Evolutionary conservation across 2,888 invertebrate genomes (phyloP), one percentile per base, ranked within the genome.

Genomic region (Volucella inflata): DNA sequence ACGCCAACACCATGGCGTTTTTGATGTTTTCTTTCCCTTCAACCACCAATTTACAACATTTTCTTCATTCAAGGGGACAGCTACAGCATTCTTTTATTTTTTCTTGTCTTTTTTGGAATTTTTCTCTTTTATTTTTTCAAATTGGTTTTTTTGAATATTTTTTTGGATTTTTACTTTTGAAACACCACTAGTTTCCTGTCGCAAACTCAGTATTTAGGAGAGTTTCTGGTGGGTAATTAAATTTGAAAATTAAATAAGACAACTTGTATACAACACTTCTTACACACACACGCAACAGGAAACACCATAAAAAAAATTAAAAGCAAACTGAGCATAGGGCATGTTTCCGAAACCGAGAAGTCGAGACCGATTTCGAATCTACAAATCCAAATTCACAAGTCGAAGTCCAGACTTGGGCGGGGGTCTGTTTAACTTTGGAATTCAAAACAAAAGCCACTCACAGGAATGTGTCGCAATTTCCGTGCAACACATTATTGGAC

Each of bases 211-310:
- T 30, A 6, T 30, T 30, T 30, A 2, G 1, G 1, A 2, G 1
- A 2, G 21, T 21, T 21, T 1, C 21, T 21, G 21, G 1, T 30
- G 30, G 60, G 30, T 77, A 51, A 36, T 68, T 77, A 17, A 36
- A 40, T 72, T 59, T 40, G 51, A 42, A 44, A 62, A 62, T 46
- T 62, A 62, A 68, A 36, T 51, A 68, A 51, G 46, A 16, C 6
- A 11, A 68, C 36, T 51, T 36, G 12, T 14, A 30, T 21, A 40
- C 50, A 40, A 17, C 46, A 67, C 65, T n/a, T 36, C n/a, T n/a
- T n/a, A n/a, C n/a, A 67, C 8, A 76, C 76, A 44, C 10, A 60
- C 51, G 70, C 70, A 77, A 70, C 62, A 77, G 62, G 68, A 77
- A 70, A 55, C 68, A 51, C 59, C 30, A 17, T 50, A 12, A 44